Evolutionary conservation across 2,888 invertebrate species (phyloP), one percentile per base, ranked within the genome.

Genomic region (Eulithis prunata): DNA sequence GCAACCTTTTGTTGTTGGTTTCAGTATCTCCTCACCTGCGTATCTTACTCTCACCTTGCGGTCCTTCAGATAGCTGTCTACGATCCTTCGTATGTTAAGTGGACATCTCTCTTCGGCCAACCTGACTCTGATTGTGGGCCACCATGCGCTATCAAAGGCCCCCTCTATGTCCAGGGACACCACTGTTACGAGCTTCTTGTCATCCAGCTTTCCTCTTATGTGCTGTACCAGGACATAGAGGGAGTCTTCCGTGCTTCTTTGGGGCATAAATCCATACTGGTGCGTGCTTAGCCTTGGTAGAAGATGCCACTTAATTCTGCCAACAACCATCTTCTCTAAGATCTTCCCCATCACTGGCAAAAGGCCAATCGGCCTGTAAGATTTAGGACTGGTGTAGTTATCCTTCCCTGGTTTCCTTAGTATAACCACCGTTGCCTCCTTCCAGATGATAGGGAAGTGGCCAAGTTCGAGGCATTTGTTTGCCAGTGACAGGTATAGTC

Each of bases 301-400:
- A 4, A 58, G 4, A 13, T 66, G 59, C 66, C 59, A 51, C n/a
- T 56, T 55, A 1, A 62, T 49, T 4, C 62, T 21, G 4, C 13
- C 13, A 0, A 62, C 41, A 2, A 56, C 3, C 62, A 56, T 41
- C 11, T 62, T 62, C 21, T 62, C 62, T 1, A 69, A 21, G 0
- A 73, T 57, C 45, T 72, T 68, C 8, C 70, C 72, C 5, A 77
- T 57, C 0, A 76, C 64, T 1, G 74, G 69, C 47, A 77, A 64
- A 0, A 75, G 65, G 0, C 75, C 75, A 4, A 77, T 75, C 0
- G 74, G 75, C 49, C 74, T 54, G 28, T 72, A 74, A 0, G 72
- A 64, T 41, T 74, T 76, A 7, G 73, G 70, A 11, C 32, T 52
- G 2, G 70, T 52, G 21, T 61, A 61, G 46, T 61, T 14, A 0